These are phyloP conservation scores for Agrochola lychnidis DNA, from an alignment of 2,888 invertebrate species.

Conservation along the genomic window DNA sequence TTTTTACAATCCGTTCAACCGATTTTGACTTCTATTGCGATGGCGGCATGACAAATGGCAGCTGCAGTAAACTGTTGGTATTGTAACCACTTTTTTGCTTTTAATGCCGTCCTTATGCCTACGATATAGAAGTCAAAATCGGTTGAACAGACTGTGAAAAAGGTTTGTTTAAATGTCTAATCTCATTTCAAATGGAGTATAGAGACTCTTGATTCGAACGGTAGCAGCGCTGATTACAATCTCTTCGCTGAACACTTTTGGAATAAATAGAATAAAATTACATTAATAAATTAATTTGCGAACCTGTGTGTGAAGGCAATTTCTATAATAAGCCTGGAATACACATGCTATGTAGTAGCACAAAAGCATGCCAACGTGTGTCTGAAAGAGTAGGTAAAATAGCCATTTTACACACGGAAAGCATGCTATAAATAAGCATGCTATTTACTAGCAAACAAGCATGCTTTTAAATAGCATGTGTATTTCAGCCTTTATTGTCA, in stretches of 20 bases:
- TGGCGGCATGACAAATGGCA: too few relatives aligned
- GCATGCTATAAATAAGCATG: neutral
- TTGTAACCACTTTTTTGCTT: too few relatives aligned
- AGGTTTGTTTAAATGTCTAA: too few relatives aligned
- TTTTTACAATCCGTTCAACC: too few relatives aligned
- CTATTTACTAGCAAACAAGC: neutral
- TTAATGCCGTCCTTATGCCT: too few relatives aligned
- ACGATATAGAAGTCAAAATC: too few relatives aligned
- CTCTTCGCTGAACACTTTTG: constrained; percentile 2
- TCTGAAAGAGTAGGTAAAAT: neutral
- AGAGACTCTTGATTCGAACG: neutral
- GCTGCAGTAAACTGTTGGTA: too few relatives aligned
- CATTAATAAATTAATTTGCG: neutral
- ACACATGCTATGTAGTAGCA: neutral
- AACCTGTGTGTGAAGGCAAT: constrained; percentile 27
- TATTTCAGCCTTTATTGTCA: constrained; percentile 11
- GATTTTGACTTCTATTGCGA: too few relatives aligned
- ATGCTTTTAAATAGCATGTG: neutral
- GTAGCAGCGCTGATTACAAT: constrained; percentile 17
- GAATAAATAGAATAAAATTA: constrained; percentile 18
- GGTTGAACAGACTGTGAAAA: too few relatives aligned
- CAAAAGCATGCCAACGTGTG: too few relatives aligned
- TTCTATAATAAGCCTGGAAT: constrained; percentile 10
- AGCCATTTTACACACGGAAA: neutral
- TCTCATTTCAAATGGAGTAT: too few relatives aligned